phyloP scores from a whole-genome alignment of 2,113 vertebrate genomes.

The Anguilla japonica region DNA sequence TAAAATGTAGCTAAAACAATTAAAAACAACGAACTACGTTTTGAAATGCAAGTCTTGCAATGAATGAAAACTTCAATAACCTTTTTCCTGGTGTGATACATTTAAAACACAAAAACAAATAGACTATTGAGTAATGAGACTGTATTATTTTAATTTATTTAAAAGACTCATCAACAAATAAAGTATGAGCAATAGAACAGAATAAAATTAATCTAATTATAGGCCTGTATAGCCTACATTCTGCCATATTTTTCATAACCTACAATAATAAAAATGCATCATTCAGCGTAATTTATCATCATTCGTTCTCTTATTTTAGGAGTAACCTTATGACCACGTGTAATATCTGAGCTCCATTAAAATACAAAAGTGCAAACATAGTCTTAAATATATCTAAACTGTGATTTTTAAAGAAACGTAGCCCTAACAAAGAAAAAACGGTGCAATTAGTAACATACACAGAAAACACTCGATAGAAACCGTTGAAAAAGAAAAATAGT shows the following conservation, averaged over 20 bases:
- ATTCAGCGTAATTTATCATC: neutral
- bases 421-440: neutral
- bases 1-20: no score
- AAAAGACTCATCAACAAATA: constrained; percentile 20
- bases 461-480: neutral
- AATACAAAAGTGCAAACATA: constrained; percentile 18
- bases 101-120: no score
- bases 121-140: no score
- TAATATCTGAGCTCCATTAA: constrained; percentile 27
- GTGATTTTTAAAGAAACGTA: constrained; percentile 29
- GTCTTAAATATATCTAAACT: neutral
- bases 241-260: neutral
- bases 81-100: neutral
- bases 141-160: constrained; percentile 24
- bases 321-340: constrained; percentile 25
- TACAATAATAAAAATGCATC: neutral
- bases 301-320: constrained; percentile 25
- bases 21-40: no score
- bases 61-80: neutral
- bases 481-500: constrained; percentile 14
- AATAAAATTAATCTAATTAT: constrained; percentile 15
- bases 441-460: constrained; percentile 20
- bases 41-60: neutral
- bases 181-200: constrained; percentile 3
- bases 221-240: constrained; percentile 1